Conservation (phyloP, 2,888 invertebrate species). For the Drosophila affinis region DNA sequence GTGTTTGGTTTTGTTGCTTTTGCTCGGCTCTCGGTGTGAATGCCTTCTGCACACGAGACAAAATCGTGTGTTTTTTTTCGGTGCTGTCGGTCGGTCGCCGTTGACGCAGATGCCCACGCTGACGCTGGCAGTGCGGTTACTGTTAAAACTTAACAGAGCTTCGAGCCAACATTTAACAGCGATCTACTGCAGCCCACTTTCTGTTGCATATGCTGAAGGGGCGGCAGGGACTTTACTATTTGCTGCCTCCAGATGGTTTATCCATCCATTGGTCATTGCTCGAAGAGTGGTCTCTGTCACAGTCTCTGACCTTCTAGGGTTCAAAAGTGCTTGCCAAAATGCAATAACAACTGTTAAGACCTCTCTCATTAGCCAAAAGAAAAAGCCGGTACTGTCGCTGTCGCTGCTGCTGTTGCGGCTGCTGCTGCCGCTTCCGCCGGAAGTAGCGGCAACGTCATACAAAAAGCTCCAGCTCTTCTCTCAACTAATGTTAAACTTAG, state of each 20-base stretch:
- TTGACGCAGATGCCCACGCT: conserved; percentile 3
- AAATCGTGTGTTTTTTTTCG: conserved; percentile 74
- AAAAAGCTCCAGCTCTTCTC: conserved; percentile 73
- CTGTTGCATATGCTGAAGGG: conserved; percentile 57
- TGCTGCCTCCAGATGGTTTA: neutral
- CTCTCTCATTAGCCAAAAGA: neutral
- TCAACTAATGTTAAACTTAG: neutral
- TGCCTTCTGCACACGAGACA: conserved; percentile 82
- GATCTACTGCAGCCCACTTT: conserved; percentile 25
- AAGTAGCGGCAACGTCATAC: conserved; percentile 47
- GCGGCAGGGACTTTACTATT: neutral
- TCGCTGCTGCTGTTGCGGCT: neutral
- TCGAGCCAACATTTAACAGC: neutral
- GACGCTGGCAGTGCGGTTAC: conserved; percentile 13
- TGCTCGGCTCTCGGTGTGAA: conserved; percentile 82
- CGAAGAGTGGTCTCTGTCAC: neutral
- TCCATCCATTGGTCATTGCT: neutral
- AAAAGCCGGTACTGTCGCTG: neutral
- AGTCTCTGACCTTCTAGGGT: neutral
- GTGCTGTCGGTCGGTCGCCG: conserved; percentile 32
- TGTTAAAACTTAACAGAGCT: conserved; percentile 16
- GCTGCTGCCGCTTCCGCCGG: conserved; percentile 53
- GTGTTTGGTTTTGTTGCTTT: conserved; percentile 40
- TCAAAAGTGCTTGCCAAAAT: neutral
- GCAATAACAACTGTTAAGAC: neutral